A percentile compares a stretch with the other conserved stretches of the same genome.
These are phyloP conservation scores for Charaxes varanes DNA, from an alignment of 1,140 invertebrate species.

Conservation along the genomic window DNA sequence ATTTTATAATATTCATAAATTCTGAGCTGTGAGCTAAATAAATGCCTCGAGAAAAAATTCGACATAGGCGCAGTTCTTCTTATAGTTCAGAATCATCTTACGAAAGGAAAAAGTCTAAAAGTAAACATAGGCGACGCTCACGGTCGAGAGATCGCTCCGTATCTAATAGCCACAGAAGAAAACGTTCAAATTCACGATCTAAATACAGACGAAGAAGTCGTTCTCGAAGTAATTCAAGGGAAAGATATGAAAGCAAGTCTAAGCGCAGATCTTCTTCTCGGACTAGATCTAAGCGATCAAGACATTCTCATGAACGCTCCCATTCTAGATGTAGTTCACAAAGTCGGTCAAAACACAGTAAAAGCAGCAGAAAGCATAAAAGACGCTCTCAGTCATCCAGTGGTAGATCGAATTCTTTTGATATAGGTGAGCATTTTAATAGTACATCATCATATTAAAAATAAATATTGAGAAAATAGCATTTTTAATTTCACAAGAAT, in stretches of 20 bases:
- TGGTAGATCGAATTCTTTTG: constrained; percentile 52
- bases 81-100: constrained; percentile 58
- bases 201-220: constrained; percentile 48
- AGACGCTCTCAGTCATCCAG: constrained; percentile 45
- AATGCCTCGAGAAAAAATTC: constrained; percentile 59
- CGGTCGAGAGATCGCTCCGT: constrained; percentile 52
- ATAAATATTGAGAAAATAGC: too few species aligned
- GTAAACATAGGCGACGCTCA: constrained; percentile 51
- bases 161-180: constrained; percentile 41
- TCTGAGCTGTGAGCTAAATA: too few species aligned
- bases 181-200: constrained; percentile 42
- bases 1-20: too few species aligned
- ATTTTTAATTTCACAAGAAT: too few species aligned
- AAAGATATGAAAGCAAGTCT: constrained; percentile 51
- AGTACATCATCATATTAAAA: too few species aligned
- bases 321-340: constrained; percentile 46
- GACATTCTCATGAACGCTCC: constrained; percentile 38
- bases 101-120: constrained; percentile 56
- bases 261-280: constrained; percentile 42
- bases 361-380: constrained; percentile 34
- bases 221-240: constrained; percentile 52
- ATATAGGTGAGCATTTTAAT: constrained; percentile 40
- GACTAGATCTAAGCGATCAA: constrained; percentile 40
- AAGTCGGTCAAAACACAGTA: constrained; percentile 41
- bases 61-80: constrained; percentile 49